These are phyloP conservation scores for Myotis brandtii DNA, from an alignment of 2,113 vertebrate genomes.

Conservation along the genomic window DNA sequence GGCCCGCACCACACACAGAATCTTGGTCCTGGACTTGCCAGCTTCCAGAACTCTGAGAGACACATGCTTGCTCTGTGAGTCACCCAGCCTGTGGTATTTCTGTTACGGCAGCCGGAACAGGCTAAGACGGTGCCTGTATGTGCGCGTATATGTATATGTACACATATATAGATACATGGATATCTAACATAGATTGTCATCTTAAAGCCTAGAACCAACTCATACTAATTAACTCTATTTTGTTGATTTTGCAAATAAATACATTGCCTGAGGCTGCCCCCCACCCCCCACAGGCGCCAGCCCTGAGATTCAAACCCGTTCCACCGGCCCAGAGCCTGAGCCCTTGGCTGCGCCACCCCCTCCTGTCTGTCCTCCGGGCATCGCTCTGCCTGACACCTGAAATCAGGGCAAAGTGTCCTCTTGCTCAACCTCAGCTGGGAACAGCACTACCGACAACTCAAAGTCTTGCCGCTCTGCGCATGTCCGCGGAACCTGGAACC, in stretches of 20 bases:
- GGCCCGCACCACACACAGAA: neutral
- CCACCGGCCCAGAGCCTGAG: neutral
- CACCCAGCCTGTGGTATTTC: neutral
- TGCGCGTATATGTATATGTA: accelerated
- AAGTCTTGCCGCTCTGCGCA: neutral
- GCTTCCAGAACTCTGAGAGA: neutral
- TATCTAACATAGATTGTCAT: neutral
- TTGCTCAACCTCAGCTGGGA: neutral
- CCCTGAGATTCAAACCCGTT: neutral
- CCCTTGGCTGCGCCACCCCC: too few species aligned
- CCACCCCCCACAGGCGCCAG: neutral
- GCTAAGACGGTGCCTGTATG: neutral
- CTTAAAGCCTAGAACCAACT: neutral
- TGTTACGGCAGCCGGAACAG: neutral
- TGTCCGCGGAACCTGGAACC: accelerated
- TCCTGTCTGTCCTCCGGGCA: neutral
- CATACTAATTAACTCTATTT: neutral
- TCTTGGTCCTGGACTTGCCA: neutral
- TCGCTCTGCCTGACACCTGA: neutral
- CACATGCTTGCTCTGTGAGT: neutral
- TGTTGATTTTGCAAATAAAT: neutral
- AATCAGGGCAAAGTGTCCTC: neutral
- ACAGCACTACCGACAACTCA: accelerated
- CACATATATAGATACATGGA: neutral
- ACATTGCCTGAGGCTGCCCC: neutral